These are phyloP conservation scores for Homarus gammarus DNA, from an alignment of 2,888 invertebrate genomes.

Conservation along the genomic window DNA sequence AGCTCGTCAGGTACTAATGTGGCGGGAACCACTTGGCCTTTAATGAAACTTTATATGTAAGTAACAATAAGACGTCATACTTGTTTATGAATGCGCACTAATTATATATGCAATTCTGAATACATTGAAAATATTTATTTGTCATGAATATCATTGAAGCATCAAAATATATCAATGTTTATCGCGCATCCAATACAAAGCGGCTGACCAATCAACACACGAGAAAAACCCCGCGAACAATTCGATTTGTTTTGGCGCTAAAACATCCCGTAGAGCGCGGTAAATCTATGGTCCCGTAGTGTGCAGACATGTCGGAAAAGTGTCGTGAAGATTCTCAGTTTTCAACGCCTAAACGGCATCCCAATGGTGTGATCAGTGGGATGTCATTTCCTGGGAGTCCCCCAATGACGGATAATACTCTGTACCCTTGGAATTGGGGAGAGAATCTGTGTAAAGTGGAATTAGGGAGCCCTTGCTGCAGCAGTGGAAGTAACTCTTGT, in stretches of 20 bases:
- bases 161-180: slow-evolving; percentile 46
- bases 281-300: slow-evolving; percentile 17
- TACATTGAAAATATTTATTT: background rate
- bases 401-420: slow-evolving; percentile 59
- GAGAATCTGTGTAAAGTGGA: slow-evolving; percentile 68
- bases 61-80: slow-evolving; percentile 23
- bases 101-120: background rate
- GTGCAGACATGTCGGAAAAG: slow-evolving; percentile 64
- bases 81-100: background rate
- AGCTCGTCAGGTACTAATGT: slow-evolving; percentile 50
- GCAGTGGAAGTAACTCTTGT: slow-evolving; percentile 46
- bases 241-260: slow-evolving; percentile 71
- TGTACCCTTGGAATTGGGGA: slow-evolving; percentile 70
- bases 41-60: slow-evolving; percentile 25
- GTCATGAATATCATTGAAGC: background rate
- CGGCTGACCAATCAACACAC: slow-evolving; percentile 34
- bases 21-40: slow-evolving; percentile 45
- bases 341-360: slow-evolving; percentile 64
- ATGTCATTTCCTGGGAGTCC: slow-evolving; percentile 68
- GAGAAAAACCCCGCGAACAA: slow-evolving; percentile 51
- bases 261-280: slow-evolving; percentile 47
- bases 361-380: slow-evolving; percentile 23
- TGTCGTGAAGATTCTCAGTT: slow-evolving; percentile 59
- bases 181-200: slow-evolving; percentile 46
- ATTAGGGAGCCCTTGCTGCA: slow-evolving; percentile 57